Conservation (phyloP, 2,888 invertebrate genomes). For the Drosophila pullipes region DNA sequence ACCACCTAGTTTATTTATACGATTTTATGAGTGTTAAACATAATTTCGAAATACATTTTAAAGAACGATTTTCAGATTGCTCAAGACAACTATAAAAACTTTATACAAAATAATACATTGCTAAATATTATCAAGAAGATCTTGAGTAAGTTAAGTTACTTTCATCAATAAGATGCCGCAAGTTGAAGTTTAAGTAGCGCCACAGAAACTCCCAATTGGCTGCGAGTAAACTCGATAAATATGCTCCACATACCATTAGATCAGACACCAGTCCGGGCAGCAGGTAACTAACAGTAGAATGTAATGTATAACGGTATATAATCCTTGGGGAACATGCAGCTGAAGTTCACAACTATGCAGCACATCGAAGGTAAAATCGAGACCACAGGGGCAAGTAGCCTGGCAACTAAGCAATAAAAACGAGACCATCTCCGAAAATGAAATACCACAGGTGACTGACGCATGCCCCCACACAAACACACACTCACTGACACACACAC, state of each 20-base stretch:
- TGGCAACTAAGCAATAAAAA: constrained; percentile 65
- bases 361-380: constrained; percentile 17
- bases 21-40: background rate
- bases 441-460: constrained; percentile 80
- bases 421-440: constrained; percentile 60
- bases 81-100: background rate
- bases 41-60: background rate
- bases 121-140: background rate
- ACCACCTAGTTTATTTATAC: background rate
- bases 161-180: background rate
- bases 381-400: constrained; percentile 13
- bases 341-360: constrained; percentile 53
- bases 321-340: constrained; percentile 45
- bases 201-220: constrained; percentile 3
- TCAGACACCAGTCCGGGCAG: constrained; percentile 1
- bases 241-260: background rate
- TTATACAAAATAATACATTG: background rate
- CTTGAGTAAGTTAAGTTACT: background rate
- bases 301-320: constrained; percentile 29
- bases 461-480: constrained; percentile 66
- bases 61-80: background rate
- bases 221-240: constrained; percentile 3
- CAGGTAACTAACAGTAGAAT: constrained; percentile 31
- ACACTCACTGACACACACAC: constrained; percentile 28
- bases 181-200: background rate